phyloP scores from a whole-genome alignment of 1,140 invertebrate species.

The Eriocheir sinensis region DNA sequence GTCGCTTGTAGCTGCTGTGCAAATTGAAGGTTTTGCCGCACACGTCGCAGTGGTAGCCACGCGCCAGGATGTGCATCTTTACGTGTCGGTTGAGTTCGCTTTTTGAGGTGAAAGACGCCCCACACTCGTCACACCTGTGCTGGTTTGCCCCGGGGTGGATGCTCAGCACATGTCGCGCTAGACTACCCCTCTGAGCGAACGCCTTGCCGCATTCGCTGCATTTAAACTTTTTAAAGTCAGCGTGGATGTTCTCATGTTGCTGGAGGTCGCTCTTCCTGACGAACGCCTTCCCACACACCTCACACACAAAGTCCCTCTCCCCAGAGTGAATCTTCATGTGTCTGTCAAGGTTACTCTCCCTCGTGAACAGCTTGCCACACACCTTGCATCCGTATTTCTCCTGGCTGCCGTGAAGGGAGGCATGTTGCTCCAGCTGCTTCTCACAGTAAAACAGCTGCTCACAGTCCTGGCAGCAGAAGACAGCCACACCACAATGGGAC shows the following conservation, averaged over 20 bases:
- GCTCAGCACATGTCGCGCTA: not conserved
- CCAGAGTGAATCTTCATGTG: constrained; percentile 98
- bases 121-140: constrained; percentile 17
- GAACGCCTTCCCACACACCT: constrained; percentile 19
- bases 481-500: not conserved
- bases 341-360: constrained; percentile 66
- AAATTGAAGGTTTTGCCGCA: constrained; percentile 83
- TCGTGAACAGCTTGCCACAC: constrained; percentile 36
- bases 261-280: constrained; percentile 20
- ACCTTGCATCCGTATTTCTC: not conserved
- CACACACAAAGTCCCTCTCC: constrained; percentile 97
- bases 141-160: not conserved
- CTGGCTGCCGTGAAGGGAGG: not conserved
- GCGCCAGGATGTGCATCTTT: not conserved
- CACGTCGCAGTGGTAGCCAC: constrained; percentile 78
- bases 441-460: constrained; percentile 10
- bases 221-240: constrained; percentile 78
- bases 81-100: not conserved
- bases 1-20: constrained; percentile 13
- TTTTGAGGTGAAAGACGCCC: not conserved
- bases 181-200: not conserved
- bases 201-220: constrained; percentile 79
- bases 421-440: not conserved
- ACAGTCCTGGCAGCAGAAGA: not conserved
- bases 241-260: constrained; percentile 41